Conservation (phyloP, 2,797 vertebrate species). For the Pseudochaenichthys georgianus region DNA sequence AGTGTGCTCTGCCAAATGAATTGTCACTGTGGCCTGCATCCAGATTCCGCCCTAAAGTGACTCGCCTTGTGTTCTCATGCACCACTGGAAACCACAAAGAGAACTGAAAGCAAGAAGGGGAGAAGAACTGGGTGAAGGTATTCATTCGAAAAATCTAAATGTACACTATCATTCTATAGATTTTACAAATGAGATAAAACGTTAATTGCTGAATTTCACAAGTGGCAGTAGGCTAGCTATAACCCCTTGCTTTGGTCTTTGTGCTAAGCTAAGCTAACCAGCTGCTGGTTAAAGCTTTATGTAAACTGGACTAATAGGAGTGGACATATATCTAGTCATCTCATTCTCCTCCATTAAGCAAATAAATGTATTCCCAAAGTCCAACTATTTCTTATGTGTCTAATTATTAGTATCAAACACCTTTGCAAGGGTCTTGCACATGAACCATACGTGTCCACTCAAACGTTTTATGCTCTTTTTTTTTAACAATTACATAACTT, state of each 20-base stretch:
- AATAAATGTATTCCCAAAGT: background rate
- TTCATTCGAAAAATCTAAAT: background rate
- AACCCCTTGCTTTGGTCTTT: background rate
- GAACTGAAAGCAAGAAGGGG: background rate
- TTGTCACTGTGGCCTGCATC: slow-evolving; percentile 24
- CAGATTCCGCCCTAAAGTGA: slow-evolving; percentile 26
- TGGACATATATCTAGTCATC: background rate
- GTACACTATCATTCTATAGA: slow-evolving; percentile 1
- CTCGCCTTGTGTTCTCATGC: background rate
- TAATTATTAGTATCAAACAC: background rate
- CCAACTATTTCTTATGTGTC: background rate
- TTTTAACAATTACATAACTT: slow-evolving; percentile 43
- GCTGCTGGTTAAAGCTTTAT: background rate
- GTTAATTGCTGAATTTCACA: background rate
- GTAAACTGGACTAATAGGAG: background rate
- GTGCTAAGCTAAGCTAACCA: slow-evolving; percentile 2
- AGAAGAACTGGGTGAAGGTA: background rate
- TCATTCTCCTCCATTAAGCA: background rate
- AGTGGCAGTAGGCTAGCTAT: background rate
- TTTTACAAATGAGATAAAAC: background rate
- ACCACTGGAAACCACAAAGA: slow-evolving; percentile 19
- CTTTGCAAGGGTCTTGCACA: background rate
- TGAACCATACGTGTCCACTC: background rate
- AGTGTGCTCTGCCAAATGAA: slow-evolving; percentile 21
- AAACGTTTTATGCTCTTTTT: slow-evolving; percentile 20